Evolutionary conservation across 2,797 vertebrate genomes (phyloP).

Genomic region (Protonibea diacanthus): DNA sequence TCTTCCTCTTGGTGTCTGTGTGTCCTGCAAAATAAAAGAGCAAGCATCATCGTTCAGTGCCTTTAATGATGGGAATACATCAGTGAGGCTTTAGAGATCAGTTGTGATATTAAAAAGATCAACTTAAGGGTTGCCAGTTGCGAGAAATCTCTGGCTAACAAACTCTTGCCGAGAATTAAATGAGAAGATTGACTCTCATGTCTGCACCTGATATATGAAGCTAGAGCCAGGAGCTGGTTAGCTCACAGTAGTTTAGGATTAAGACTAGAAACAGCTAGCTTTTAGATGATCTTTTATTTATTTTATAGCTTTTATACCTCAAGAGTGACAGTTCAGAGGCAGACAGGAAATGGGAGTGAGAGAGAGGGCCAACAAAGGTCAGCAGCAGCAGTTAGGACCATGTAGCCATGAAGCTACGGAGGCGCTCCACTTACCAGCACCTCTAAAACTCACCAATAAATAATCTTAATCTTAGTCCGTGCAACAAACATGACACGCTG

Average conservation of each 20-base stretch:
- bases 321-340: no score
- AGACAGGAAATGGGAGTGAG: no score
- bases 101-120: background rate
- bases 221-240: background rate
- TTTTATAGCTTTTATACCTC: no score
- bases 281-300: no score
- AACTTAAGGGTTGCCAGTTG: no score
- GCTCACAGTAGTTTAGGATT: background rate
- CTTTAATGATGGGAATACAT: background rate
- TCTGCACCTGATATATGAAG: background rate
- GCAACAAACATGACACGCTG: no score
- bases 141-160: no score
- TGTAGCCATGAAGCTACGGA: no score
- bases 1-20: constrained; percentile 94
- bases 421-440: no score
- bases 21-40: constrained; percentile 85
- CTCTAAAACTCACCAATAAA: no score
- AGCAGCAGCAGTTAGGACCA: no score
- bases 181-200: background rate
- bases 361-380: no score
- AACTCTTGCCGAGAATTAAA: background rate
- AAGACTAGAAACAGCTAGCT: background rate
- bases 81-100: background rate
- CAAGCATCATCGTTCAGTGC: background rate
- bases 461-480: background rate